phyloP scores from a whole-genome alignment of 2,113 vertebrate species.

The Zosterops hypoxanthus region DNA sequence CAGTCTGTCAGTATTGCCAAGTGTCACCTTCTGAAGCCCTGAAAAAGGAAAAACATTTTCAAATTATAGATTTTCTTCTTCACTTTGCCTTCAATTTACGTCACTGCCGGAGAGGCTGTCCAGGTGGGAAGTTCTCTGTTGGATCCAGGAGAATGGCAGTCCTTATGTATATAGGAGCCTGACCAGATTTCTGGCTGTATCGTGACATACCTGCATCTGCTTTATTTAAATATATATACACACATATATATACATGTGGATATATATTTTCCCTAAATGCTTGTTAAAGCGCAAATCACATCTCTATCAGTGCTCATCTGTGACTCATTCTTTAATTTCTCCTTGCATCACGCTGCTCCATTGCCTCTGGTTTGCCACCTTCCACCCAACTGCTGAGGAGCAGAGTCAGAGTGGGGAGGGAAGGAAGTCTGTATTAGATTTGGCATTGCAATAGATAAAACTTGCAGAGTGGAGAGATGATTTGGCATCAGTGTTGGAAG shows the following conservation, averaged over 20 bases:
- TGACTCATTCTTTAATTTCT: background rate
- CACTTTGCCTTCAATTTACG: background rate
- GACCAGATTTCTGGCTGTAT: slow-evolving; percentile 69
- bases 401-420: background rate
- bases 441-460: background rate
- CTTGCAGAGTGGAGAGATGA: background rate
- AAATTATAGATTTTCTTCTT: background rate
- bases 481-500: background rate
- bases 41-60: background rate
- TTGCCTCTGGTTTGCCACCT: slow-evolving; percentile 62
- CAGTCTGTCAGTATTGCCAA: background rate
- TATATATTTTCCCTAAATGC: background rate
- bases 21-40: background rate
- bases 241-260: background rate
- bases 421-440: background rate
- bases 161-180: background rate
- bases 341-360: background rate
- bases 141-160: background rate
- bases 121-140: background rate
- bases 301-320: slow-evolving; percentile 10
- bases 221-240: background rate
- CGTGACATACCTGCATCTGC: background rate
- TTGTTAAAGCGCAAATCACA: slow-evolving; percentile 25
- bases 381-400: slow-evolving; percentile 1
- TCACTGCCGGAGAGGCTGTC: background rate